These are phyloP conservation scores for Corythornis cristatus DNA, from an alignment of 2,113 vertebrate genomes.

Conservation along the genomic window DNA sequence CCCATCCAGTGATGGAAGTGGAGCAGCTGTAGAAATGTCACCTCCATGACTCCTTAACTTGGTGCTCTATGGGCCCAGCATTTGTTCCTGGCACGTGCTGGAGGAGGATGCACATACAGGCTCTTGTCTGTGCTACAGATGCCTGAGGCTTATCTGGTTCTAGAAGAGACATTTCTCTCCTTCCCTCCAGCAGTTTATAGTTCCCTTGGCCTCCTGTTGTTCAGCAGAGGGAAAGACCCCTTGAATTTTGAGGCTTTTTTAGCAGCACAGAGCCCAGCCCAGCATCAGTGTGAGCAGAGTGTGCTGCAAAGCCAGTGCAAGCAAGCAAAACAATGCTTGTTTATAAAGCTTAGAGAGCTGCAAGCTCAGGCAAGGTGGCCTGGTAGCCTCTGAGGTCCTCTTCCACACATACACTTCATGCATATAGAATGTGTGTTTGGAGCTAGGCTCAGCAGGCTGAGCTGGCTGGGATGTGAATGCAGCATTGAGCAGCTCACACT, in stretches of 20 bases:
- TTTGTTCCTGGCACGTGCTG: rapidly evolving
- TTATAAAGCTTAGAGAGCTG: not conserved
- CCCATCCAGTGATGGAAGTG: not conserved
- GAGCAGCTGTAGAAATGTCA: not conserved
- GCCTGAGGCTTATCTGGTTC: not conserved
- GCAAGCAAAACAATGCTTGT: not conserved
- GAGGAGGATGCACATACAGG: not conserved
- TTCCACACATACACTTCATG: not conserved
- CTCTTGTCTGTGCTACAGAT: not conserved
- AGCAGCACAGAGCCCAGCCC: not conserved
- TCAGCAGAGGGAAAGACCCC: not conserved
- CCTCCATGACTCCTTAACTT: not conserved
- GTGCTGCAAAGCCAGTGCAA: not conserved
- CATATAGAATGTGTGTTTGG: not conserved
- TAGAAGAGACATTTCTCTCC: not conserved
- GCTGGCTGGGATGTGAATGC: not conserved
- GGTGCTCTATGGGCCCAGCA: rapidly evolving
- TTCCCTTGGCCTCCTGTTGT: not conserved
- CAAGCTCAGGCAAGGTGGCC: not conserved
- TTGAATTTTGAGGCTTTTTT: rapidly evolving
- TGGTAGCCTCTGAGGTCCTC: not conserved
- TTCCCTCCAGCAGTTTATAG: not conserved
- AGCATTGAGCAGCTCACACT: not conserved
- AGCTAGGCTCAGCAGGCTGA: not conserved
- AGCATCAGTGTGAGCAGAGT: not conserved